phyloP scores from a whole-genome alignment of 2,888 invertebrate genomes.

The Acrocera orbiculus region DNA sequence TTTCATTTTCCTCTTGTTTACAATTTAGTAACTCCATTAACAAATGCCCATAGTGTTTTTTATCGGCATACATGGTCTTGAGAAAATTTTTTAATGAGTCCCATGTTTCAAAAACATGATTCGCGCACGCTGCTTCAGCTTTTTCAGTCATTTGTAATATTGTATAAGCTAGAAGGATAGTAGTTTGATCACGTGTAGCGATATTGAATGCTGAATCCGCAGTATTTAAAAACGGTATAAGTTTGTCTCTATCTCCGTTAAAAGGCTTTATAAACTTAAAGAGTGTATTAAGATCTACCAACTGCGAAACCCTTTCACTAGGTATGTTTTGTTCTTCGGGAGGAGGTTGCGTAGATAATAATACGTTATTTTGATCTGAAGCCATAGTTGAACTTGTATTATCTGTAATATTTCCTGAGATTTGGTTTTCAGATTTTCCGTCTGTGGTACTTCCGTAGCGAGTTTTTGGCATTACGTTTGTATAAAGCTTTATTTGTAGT shows the following conservation, averaged over 20 bases:
- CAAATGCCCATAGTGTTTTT: conserved; percentile 5
- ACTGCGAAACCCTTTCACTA: no score
- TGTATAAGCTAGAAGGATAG: conserved; percentile 1
- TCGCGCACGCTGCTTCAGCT: conserved; percentile 5
- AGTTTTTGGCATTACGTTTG: no score
- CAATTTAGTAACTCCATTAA: conserved; percentile 5
- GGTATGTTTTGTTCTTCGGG: no score
- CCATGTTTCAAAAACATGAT: conserved; percentile 4
- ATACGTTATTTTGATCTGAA: no score
- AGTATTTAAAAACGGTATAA: neutral
- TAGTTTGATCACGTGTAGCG: neutral
- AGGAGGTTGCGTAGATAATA: no score
- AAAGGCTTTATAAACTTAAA: conserved; percentile 2
- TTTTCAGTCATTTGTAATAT: conserved; percentile 6
- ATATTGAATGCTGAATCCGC: neutral
- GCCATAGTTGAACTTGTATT: no score
- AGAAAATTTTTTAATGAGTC: conserved; percentile 3
- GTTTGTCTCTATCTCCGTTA: neutral
- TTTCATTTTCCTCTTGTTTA: conserved; percentile 2
- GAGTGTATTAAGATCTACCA: neutral
- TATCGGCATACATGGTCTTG: conserved; percentile 5
- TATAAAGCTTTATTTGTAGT: no score
- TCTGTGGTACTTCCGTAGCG: no score
- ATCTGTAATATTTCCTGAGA: no score
- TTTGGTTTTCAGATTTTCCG: no score